A percentile compares a stretch with the other conserved stretches of the same genome.
Conservation (phyloP, 2,797 vertebrate species). For the Neopelma chrysocephalum region DNA sequence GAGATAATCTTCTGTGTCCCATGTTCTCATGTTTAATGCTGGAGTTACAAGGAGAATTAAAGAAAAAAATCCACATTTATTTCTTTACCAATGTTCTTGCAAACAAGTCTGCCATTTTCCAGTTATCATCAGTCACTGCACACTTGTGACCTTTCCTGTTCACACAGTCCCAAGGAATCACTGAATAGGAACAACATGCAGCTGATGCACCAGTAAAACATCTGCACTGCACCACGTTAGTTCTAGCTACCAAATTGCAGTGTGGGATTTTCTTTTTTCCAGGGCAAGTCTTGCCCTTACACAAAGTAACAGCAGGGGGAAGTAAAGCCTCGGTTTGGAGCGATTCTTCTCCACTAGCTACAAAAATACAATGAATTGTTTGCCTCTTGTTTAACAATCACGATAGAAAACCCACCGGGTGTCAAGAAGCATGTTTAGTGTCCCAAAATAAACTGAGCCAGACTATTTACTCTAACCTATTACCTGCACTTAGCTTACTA, state of each 20-base stretch:
- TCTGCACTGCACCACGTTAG: background rate
- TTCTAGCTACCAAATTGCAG: background rate
- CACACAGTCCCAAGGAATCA: background rate
- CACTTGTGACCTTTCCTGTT: background rate
- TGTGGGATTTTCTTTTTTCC: background rate
- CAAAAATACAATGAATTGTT: background rate
- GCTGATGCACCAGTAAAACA: background rate
- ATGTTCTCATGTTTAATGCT: background rate
- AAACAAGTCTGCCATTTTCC: background rate
- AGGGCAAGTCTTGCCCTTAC: background rate
- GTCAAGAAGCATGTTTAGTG: background rate
- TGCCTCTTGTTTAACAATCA: background rate
- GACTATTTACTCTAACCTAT: background rate
- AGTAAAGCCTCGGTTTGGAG: background rate
- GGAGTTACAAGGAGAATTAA: background rate
- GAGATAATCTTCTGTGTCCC: background rate
- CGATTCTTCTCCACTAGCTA: background rate
- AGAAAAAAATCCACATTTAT: background rate
- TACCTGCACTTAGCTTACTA: background rate
- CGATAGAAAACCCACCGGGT: background rate
- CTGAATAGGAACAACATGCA: background rate
- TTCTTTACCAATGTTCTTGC: background rate
- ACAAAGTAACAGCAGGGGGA: background rate
- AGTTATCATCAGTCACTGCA: background rate
- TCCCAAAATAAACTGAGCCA: background rate